Percentiles rank a stretch among this genome's conserved stretches.
These are phyloP conservation scores for Clunio marinus DNA, from an alignment of 2,888 invertebrate species.

Conservation along the genomic window DNA sequence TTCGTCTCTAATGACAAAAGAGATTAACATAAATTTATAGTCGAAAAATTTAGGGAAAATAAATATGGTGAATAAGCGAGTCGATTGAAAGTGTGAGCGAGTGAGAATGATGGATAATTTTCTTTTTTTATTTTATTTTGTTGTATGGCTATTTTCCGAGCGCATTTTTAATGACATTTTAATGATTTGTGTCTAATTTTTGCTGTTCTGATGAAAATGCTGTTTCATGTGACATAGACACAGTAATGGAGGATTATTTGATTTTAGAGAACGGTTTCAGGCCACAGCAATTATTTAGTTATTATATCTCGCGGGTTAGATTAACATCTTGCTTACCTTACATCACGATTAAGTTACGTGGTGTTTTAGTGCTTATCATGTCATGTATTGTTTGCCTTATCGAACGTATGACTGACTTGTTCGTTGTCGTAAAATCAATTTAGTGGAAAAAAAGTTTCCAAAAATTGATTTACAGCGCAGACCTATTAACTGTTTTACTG, in stretches of 20 bases:
- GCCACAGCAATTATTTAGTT: conserved; percentile 32
- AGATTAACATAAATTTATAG: conserved; percentile 37
- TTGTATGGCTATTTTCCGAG: conserved; percentile 19
- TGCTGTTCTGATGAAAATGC: neutral
- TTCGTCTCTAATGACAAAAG: conserved; percentile 34
- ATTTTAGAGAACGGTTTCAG: neutral
- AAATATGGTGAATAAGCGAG: conserved; percentile 19
- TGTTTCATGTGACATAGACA: conserved; percentile 9
- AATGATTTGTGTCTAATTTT: conserved; percentile 38
- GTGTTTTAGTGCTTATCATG: neutral
- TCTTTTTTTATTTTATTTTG: too few relatives aligned
- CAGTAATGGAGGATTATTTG: conserved; percentile 25
- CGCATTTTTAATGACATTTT: conserved; percentile 38
- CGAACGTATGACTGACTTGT: neutral
- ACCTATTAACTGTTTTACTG: conserved; percentile 26
- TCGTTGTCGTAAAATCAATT: neutral
- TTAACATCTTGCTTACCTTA: neutral
- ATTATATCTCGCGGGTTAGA: conserved; percentile 27
- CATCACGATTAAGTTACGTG: conserved; percentile 21
- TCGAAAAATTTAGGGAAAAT: neutral
- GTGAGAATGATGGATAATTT: neutral
- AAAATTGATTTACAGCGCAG: conserved; percentile 26
- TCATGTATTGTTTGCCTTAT: neutral
- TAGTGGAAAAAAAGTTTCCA: neutral
- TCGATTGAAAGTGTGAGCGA: too few relatives aligned